These are phyloP conservation scores for Prosopocoilus inquinatus DNA, from an alignment of 2,888 invertebrate species.

Conservation along the genomic window DNA sequence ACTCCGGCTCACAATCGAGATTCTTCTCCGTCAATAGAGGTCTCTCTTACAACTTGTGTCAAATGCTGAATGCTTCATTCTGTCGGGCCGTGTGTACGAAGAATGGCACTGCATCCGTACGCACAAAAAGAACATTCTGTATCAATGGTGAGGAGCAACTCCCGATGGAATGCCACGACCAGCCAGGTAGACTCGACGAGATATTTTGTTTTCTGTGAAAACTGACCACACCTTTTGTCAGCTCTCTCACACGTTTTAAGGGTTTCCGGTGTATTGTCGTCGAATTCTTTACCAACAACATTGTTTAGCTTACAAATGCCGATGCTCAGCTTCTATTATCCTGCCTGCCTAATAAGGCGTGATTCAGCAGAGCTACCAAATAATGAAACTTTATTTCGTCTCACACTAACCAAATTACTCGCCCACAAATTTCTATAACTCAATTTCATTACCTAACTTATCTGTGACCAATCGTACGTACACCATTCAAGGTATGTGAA, in stretches of 20 bases:
- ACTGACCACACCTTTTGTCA: constrained; percentile 52
- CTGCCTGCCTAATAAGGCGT: constrained; percentile 37
- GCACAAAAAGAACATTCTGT: constrained; percentile 46
- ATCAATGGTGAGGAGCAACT: constrained; percentile 43
- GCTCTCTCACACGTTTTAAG: constrained; percentile 50
- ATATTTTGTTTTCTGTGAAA: constrained; percentile 51
- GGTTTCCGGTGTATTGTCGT: constrained; percentile 51
- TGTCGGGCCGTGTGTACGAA: constrained; percentile 27
- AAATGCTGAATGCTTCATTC: constrained; percentile 41
- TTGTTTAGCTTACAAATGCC: constrained; percentile 49
- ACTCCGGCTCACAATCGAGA: constrained; percentile 31
- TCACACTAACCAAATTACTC: too few species aligned
- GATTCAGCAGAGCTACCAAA: constrained; percentile 35
- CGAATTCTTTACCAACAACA: constrained; percentile 46
- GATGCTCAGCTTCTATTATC: constrained; percentile 40
- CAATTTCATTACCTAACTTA: too few species aligned
- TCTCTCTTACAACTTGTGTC: constrained; percentile 36
- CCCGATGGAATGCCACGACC: constrained; percentile 44
- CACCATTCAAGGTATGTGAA: too few species aligned
- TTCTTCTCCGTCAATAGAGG: constrained; percentile 29
- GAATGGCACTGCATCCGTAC: constrained; percentile 36
- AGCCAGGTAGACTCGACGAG: constrained; percentile 36
- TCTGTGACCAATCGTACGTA: too few species aligned
- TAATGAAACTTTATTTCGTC: neutral
- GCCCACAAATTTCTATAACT: too few species aligned